These are phyloP conservation scores for Scolopax bukidnonensis DNA, from an alignment of 2,797 vertebrate genomes.

Conservation along the genomic window DNA sequence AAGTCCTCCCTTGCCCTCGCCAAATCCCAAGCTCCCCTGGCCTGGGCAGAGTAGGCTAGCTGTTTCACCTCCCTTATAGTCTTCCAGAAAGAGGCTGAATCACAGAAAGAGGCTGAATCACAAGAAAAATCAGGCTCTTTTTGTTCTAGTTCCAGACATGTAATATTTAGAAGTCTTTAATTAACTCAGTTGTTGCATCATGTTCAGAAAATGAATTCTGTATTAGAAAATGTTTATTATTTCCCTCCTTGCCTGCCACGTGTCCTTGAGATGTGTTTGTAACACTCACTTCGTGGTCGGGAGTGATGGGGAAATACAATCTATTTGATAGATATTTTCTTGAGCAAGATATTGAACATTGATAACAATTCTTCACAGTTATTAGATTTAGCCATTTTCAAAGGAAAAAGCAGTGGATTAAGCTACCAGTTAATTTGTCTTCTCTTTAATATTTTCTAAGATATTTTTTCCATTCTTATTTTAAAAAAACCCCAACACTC, in stretches of 20 bases:
- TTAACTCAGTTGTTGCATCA: neutral
- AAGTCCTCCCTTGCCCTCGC: neutral
- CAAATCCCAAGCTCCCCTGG: neutral
- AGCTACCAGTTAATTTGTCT: conserved; percentile 24
- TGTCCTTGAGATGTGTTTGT: neutral
- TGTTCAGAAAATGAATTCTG: neutral
- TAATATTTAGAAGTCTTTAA: neutral
- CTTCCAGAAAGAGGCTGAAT: neutral
- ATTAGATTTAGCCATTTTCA: conserved; percentile 30
- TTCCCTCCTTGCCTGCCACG: neutral
- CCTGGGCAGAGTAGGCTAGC: neutral
- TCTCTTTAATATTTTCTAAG: conserved; percentile 30
- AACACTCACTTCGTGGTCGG: neutral
- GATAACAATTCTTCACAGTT: neutral
- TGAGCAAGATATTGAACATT: neutral
- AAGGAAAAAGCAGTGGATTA: conserved; percentile 16
- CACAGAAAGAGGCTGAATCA: neutral
- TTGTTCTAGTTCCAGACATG: neutral
- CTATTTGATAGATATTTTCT: conserved; percentile 23
- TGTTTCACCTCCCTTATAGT: neutral
- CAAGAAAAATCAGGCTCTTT: neutral
- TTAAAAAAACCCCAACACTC: neutral
- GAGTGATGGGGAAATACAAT: neutral
- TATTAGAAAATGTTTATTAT: neutral
- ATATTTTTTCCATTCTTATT: conserved; percentile 2